These are phyloP conservation scores for Tenualosa thibaudeaui DNA, from an alignment of 2,797 vertebrate genomes.

Conservation along the genomic window DNA sequence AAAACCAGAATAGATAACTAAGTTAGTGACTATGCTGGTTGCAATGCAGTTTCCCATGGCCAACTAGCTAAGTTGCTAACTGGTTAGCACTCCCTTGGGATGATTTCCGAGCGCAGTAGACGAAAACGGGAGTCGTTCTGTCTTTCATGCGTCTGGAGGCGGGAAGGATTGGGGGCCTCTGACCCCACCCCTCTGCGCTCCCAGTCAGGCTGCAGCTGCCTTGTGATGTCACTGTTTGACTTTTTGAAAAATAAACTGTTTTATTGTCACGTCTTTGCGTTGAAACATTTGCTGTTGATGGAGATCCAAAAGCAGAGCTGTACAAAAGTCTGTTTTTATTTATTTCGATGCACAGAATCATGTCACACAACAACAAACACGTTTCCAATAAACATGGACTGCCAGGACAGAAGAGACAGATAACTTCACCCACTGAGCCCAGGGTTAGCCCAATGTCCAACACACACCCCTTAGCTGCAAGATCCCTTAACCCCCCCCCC, in stretches of 20 bases:
- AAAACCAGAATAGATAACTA: too few species aligned
- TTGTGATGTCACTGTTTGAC: conserved; percentile 42
- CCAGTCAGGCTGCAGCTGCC: not conserved
- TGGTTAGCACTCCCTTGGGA: too few species aligned
- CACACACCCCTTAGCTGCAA: too few species aligned
- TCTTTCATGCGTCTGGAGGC: too few species aligned
- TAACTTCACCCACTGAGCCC: not conserved
- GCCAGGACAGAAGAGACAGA: not conserved
- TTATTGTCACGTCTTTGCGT: conserved; percentile 58
- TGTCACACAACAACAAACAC: not conserved
- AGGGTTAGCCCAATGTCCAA: not conserved
- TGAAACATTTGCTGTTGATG: not conserved
- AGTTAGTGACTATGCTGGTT: too few species aligned
- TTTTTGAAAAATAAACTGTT: conserved; percentile 68
- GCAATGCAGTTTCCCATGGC: too few species aligned
- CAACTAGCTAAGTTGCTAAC: too few species aligned
- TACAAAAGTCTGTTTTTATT: not conserved
- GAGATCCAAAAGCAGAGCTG: not conserved
- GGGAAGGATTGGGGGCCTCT: too few species aligned
- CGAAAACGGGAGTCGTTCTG: too few species aligned
- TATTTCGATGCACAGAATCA: not conserved
- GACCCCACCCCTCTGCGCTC: too few species aligned
- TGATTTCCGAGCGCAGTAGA: too few species aligned
- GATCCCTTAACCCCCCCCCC: too few species aligned
- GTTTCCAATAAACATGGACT: not conserved